Conservation (phyloP, 2,888 invertebrate species). For the Dolichomitus sp. region DNA sequence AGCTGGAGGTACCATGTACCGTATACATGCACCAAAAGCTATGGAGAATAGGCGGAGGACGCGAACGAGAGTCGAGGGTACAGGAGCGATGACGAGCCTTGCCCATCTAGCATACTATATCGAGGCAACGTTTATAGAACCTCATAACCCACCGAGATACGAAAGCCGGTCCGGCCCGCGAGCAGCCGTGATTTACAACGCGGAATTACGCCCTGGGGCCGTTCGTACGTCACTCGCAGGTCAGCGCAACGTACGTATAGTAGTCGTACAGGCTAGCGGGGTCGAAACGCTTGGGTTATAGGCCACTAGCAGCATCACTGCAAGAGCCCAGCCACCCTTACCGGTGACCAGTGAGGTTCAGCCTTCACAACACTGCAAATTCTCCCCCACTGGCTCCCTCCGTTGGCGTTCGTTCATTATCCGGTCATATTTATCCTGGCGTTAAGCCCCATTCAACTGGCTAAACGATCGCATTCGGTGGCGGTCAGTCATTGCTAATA, state of each 20-base stretch:
- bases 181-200: constrained; percentile 77
- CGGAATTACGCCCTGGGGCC: constrained; percentile 76
- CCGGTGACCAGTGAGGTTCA: constrained; percentile 11
- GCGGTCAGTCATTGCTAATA: background rate
- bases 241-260: constrained; percentile 57
- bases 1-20: background rate
- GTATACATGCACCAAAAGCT: constrained; percentile 42
- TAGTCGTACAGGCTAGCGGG: constrained; percentile 32
- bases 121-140: constrained; percentile 74
- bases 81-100: constrained; percentile 24
- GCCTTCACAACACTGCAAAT: background rate
- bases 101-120: constrained; percentile 16
- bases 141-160: constrained; percentile 76
- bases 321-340: background rate
- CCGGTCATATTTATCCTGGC: constrained; percentile 7
- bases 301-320: constrained; percentile 3
- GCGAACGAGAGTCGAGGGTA: constrained; percentile 49
- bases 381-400: constrained; percentile 18
- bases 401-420: background rate
- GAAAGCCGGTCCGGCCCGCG: constrained; percentile 67
- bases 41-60: constrained; percentile 50
- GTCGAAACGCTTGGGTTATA: constrained; percentile 27
- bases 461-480: background rate
- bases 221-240: constrained; percentile 77
- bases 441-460: background rate